Base-by-base conservation (phyloP, 2,797 vertebrate species). In the Capromys pilorides region DNA sequence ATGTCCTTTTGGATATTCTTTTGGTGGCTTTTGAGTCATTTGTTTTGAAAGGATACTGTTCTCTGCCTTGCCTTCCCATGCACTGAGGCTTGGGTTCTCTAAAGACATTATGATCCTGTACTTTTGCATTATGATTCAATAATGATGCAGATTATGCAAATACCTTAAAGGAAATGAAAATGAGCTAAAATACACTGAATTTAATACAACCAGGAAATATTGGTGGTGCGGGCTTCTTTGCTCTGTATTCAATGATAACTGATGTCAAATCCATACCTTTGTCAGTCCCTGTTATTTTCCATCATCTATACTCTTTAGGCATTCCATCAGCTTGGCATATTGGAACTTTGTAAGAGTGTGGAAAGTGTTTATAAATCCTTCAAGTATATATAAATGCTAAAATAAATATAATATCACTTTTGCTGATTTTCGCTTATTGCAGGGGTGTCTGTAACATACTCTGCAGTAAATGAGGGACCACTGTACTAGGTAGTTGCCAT, bases 151-250 rank as follows among this genome's bases (percentile, higher is more conserved):
- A 39, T 91, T 73, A 89, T 59, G 12, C 33, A 67, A 0, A 69
- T 88, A 57, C 21, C 13, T 28, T 36, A 87, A 49, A 67, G 61
- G 24, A 83, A 88, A 83, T 67, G 39, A 88, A 77, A 92, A 36
- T 83, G 39, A 91, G 45, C 45, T 31, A 67, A 79, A 77, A 87
- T 57, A 6, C 7, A n/a, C 31, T 33, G 49, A 90, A 54, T 51
- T 87, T 73, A 62, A 77, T 61, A 49, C 24, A 95, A n/a, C 36
- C 24, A 90, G 90, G 57, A 77, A 84, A 88, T 91, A 64, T n/a
- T 28, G 5, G 92, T 69, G 31, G 81, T 89, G 82, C 41, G 13
- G 7, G 61, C 13, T 28, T 79, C 39, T 94, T 75, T 93, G 75
- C 51, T 88, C 19, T 57, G 54, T 57, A 57, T 57, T 57, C 14